Evolutionary conservation across 2,113 vertebrate species (phyloP), one percentile per base, ranked within the genome.

Genomic region (Trichechus manatus): DNA sequence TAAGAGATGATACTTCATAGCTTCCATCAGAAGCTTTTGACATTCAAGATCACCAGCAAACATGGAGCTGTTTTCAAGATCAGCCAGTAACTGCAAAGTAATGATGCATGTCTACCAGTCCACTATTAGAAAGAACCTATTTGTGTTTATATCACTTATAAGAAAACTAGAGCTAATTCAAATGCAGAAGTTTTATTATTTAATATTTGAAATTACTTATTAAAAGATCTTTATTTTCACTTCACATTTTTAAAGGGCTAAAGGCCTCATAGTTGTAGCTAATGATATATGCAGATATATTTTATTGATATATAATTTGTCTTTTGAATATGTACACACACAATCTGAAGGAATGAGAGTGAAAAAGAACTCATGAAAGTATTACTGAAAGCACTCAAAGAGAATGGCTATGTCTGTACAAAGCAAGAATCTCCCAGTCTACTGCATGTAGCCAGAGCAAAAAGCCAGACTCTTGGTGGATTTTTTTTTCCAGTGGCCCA

Each of bases 1-100:
- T 84, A 99, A 98, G 3, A 99, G 99, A 91, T 99, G 99, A 87
- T 99, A 99, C 95, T 99, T 99, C 99, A 99, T 99, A 72, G 99
- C 99, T 98, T 99, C 99, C 99, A 99, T 99, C 8, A 99, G 98
- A 6, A 99, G 99, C 64, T 99, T 99, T 97, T 99, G 99, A 95
- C 99, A 99, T 95, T 99, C 99, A 79, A 99, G 98, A 95, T 99
- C 99, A 4, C 99, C 99, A 53, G 99, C 99, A 98, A 99, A 99
- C 99, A 99, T 99, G 64, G 99, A 99, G 93, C 99, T 99, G 87
- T 99, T 99, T 98, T 99, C 99, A 94, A 99, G 98, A 98, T 99
- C 99, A 56, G 99, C 99, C 91, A 99, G 98, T 47, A 99, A 98
- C 99, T 99, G 91, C 86, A 97, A 97, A 93, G 96, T 11, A 68